Conservation (phyloP, 2,797 vertebrate genomes). For the Diglossa cyanea region DNA sequence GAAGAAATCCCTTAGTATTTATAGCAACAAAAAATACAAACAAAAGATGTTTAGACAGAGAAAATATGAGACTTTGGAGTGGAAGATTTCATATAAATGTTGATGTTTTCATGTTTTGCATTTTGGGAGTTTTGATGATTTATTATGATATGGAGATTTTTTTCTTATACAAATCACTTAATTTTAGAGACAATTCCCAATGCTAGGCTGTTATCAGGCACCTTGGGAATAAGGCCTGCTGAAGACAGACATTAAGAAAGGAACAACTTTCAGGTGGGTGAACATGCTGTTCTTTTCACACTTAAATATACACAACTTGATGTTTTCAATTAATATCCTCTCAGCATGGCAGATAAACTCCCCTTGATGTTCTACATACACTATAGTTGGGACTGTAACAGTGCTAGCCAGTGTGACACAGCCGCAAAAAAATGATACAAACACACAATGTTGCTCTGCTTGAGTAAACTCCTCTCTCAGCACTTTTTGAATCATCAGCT, state of each 20-base stretch:
- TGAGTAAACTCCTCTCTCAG: background rate
- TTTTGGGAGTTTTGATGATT: background rate
- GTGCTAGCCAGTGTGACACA: background rate
- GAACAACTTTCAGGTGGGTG: background rate
- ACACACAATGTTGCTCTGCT: background rate
- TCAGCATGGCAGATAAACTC: background rate
- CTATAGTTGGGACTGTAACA: background rate
- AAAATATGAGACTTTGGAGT: background rate
- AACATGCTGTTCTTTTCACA: background rate
- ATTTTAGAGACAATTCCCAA: background rate
- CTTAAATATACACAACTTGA: background rate
- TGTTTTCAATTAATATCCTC: background rate
- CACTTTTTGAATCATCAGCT: slow-evolving; percentile 17
- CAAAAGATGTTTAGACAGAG: background rate
- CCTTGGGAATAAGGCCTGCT: background rate
- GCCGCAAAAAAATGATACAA: background rate
- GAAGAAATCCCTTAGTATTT: background rate
- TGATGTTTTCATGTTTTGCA: background rate
- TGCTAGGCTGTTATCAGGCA: background rate
- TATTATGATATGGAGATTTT: background rate
- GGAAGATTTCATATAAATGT: background rate
- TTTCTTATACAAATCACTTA: background rate
- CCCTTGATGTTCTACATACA: background rate
- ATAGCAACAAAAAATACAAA: background rate
- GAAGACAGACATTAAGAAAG: background rate